phyloP scores from a whole-genome alignment of 2,113 vertebrate genomes.

The Podarcis muralis region DNA sequence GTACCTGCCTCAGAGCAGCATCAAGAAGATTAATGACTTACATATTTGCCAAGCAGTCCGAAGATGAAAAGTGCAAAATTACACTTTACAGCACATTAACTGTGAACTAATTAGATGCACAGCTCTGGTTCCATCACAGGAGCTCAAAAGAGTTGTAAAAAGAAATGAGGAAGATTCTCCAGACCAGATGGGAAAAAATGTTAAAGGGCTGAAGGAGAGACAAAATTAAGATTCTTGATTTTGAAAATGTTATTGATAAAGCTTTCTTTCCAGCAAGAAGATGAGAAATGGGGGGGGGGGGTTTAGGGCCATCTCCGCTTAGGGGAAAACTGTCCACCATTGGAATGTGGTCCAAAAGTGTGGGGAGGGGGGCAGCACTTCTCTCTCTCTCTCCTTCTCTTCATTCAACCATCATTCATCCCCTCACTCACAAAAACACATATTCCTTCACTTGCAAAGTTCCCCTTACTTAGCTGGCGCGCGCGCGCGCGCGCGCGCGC shows the following conservation, averaged over 20 bases:
- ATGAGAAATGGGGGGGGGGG: too few species aligned
- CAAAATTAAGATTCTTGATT: neutral
- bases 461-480: too few species aligned
- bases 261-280: too few species aligned
- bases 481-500: too few species aligned
- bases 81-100: conserved; percentile 9
- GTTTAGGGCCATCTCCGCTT: too few species aligned
- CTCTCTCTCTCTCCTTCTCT: too few species aligned
- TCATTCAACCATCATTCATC: too few species aligned
- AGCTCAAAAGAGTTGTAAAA: conserved; percentile 36
- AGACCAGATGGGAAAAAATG: conserved; percentile 7
- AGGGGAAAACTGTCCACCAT: too few species aligned
- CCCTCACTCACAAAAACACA: too few species aligned
- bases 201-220: neutral
- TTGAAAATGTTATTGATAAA: neutral
- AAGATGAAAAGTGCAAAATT: conserved; percentile 36
- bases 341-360: too few species aligned
- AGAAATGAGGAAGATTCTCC: conserved; percentile 28
- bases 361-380: too few species aligned
- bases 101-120: conserved; percentile 29
- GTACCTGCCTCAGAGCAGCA: neutral
- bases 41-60: conserved; percentile 38
- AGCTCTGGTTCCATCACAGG: conserved; percentile 29
- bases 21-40: neutral
- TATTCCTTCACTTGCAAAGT: too few species aligned